Base-by-base conservation (phyloP, 2,888 invertebrate species). In the Acleris literana region DNA sequence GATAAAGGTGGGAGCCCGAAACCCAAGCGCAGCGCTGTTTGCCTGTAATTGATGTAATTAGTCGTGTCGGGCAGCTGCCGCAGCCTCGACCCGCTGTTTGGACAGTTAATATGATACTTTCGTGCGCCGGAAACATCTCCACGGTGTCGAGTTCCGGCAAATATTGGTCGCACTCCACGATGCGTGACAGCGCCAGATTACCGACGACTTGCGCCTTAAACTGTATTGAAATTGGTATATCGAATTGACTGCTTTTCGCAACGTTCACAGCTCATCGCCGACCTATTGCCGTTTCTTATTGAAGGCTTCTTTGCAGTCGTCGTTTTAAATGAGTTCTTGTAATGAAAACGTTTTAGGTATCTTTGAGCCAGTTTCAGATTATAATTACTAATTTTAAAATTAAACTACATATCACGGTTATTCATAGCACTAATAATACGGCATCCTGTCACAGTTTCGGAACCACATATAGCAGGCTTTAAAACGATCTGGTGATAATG, bases 1-100 rank as follows among this genome's bases (percentile, higher is more conserved):
- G 84, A 91, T 87, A 87, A 88, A 92, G 92, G 92, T 90, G 90
- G 89, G 85, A 82, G 85, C 84, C 79, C 78, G 90, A 86, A 92
- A 91, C 88, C 89, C 82, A 88, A 92, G 83, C 85, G 72, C 74
- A 70, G 74, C 77, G 74, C 77, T 91, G 88, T 91, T 92, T 90
- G 84, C 85, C 87, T 87, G 88, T 92, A 90, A 92, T 92, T 92
- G 92, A 91, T 87, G 92, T 92, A 92, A 92, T 92, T 92, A 92
- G 92, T 92, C 91, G 91, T 91, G 90, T 92, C 91, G 87, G 73
- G 76, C 92, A 92, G 90, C 92, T 90, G 92, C 86, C 80, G 82
- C 78, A 86, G 83, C 83, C 83, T 81, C 39, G 13, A 13, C 39
- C 77, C 79, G 74, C 75, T 90, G 87, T 92, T 90, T 91, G 84